phyloP scores from a whole-genome alignment of 2,113 vertebrate genomes.

The Ramphastos sulfuratus region DNA sequence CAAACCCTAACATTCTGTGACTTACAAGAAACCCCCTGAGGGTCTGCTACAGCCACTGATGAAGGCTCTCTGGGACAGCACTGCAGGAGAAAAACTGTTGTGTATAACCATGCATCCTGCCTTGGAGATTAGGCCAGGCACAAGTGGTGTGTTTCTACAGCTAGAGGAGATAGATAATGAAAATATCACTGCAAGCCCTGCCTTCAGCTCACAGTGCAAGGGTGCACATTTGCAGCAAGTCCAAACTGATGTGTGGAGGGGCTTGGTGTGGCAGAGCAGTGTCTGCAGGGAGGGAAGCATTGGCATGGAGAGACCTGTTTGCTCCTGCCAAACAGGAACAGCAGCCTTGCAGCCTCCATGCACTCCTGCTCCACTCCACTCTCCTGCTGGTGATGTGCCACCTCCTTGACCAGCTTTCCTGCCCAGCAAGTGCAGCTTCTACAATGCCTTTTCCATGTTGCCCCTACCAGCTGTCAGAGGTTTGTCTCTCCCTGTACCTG shows the following conservation, averaged over 20 bases:
- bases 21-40: not conserved
- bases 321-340: not conserved
- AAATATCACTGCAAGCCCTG: not conserved
- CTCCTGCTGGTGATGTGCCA: fast-evolving
- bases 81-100: not conserved
- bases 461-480: not conserved
- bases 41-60: not conserved
- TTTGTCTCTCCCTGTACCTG: not conserved
- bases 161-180: not conserved
- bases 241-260: not conserved
- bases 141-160: not conserved
- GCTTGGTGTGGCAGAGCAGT: fast-evolving
- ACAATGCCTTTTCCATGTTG: not conserved
- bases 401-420: not conserved
- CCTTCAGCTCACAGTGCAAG: not conserved
- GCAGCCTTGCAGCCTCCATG: not conserved
- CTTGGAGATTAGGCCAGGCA: not conserved
- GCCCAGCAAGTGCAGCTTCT: not conserved
- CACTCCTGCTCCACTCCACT: not conserved
- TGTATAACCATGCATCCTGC: fast-evolving
- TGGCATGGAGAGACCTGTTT: not conserved
- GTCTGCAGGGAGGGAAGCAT: fast-evolving
- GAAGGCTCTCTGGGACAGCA: not conserved
- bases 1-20: too few species aligned
- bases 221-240: not conserved